Percentiles rank a stretch among this genome's conserved stretches.
These are phyloP conservation scores for Leptopilina boulardi DNA, from an alignment of 1,140 invertebrate genomes.

Conservation along the genomic window DNA sequence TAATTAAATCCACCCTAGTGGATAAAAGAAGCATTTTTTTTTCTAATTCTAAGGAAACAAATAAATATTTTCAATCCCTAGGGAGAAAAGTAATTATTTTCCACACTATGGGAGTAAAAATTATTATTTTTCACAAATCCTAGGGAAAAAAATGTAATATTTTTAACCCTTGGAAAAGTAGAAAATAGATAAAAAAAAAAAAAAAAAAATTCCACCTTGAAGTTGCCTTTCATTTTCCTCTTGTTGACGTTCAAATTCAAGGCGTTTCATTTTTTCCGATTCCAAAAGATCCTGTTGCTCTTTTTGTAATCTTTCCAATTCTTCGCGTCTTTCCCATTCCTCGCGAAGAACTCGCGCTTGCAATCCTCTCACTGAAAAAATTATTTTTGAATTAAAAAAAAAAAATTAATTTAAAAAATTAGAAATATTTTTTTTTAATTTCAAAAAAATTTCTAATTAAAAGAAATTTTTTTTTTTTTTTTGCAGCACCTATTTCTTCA, in stretches of 20 bases:
- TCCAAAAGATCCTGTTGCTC: constrained; percentile 85
- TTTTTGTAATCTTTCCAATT: constrained; percentile 85
- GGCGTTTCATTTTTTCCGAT: constrained; percentile 83
- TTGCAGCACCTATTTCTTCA: constrained; percentile 83
- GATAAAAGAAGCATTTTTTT: neutral
- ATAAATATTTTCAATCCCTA: too few relatives aligned
- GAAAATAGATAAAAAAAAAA: too few relatives aligned
- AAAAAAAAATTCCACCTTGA: too few relatives aligned
- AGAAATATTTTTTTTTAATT: too few relatives aligned
- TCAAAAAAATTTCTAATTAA: too few relatives aligned
- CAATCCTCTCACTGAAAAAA: constrained; percentile 59
- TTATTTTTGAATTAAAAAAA: too few relatives aligned
- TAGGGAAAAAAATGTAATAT: too few relatives aligned
- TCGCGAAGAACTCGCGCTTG: constrained; percentile 83
- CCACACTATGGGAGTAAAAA: too few relatives aligned
- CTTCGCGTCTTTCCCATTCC: constrained; percentile 89
- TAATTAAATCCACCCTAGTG: too few relatives aligned
- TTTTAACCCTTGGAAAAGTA: too few relatives aligned
- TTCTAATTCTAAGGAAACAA: neutral
- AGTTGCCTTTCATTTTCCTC: constrained; percentile 84
- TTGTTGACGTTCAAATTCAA: constrained; percentile 84
- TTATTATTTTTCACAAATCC: too few relatives aligned
- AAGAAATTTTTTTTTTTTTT: neutral
- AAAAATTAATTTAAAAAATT: neutral
- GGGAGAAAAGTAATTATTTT: too few relatives aligned